These are phyloP conservation scores for Germaria angustata DNA, from an alignment of 2,888 invertebrate genomes.

Conservation along the genomic window DNA sequence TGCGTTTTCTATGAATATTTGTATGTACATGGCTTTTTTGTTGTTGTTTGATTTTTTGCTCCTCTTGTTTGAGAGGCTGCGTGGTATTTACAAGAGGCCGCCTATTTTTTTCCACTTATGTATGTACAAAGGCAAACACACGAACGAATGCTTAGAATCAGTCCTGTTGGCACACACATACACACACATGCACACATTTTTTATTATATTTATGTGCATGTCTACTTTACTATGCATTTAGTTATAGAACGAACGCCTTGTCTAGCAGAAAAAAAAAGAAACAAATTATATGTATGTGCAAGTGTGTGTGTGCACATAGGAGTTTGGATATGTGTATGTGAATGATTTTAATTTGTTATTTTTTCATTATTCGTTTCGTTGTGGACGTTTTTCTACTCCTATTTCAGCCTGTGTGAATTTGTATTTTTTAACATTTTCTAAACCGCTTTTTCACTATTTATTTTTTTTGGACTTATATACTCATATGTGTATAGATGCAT, in stretches of 20 bases:
- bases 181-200: not conserved
- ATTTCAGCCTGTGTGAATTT: conserved; percentile 34
- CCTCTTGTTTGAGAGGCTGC: conserved; percentile 43
- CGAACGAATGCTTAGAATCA: not conserved
- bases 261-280: conserved; percentile 58
- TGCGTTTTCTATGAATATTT: not conserved
- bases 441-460: conserved; percentile 61
- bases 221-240: conserved; percentile 65
- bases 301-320: not conserved
- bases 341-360: conserved; percentile 56
- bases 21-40: conserved; percentile 20
- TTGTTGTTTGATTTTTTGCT: conserved; percentile 16
- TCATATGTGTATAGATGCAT: not conserved
- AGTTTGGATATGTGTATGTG: conserved; percentile 13
- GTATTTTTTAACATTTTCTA: conserved; percentile 59
- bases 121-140: conserved; percentile 42
- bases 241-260: conserved; percentile 71
- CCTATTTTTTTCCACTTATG: conserved; percentile 71
- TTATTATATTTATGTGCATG: conserved; percentile 8
- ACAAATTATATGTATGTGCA: not conserved
- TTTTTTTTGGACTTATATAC: no score
- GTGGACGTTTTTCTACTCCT: conserved; percentile 20
- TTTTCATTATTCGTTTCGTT: conserved; percentile 60
- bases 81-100: conserved; percentile 71
- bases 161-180: conserved; percentile 10